These are phyloP conservation scores for Tachystola acroxantha DNA, from an alignment of 2,888 invertebrate species.

Conservation along the genomic window DNA sequence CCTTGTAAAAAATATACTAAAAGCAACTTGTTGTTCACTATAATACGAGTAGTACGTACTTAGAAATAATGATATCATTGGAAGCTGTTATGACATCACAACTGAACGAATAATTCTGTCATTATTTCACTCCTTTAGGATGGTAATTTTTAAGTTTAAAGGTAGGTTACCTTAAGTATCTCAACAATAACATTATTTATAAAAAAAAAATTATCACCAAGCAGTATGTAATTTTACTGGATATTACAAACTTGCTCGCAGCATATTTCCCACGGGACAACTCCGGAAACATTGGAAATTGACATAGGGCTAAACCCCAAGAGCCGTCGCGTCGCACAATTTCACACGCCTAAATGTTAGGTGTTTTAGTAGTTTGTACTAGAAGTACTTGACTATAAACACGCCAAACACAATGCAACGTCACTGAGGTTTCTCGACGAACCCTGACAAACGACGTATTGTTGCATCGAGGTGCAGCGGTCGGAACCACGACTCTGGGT, in stretches of 20 bases:
- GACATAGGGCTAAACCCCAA: neutral
- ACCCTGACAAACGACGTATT: constrained; percentile 69
- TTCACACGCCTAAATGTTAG: too few relatives aligned
- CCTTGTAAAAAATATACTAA: neutral
- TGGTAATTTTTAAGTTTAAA: too few relatives aligned
- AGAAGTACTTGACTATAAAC: constrained; percentile 5
- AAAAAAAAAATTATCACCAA: too few relatives aligned
- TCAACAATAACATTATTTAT: too few relatives aligned
- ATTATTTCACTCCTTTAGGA: too few relatives aligned
- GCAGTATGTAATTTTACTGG: too few relatives aligned
- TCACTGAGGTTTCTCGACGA: constrained; percentile 47
- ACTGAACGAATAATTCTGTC: neutral
- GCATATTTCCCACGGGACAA: too few relatives aligned
- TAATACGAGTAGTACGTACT: too few relatives aligned
- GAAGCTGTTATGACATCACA: neutral
- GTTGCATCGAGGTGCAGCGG: constrained; percentile 30
- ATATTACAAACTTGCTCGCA: neutral
- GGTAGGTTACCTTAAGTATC: too few relatives aligned
- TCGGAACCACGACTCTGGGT: constrained; percentile 1
- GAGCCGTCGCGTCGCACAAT: neutral
- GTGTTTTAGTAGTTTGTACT: neutral
- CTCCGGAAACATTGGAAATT: too few relatives aligned
- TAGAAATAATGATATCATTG: neutral
- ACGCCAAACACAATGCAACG: constrained; percentile 19
- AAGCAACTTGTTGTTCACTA: neutral